Conservation (phyloP, 2,113 vertebrate species). For the Pseudorhombus dupliciocellatus region DNA sequence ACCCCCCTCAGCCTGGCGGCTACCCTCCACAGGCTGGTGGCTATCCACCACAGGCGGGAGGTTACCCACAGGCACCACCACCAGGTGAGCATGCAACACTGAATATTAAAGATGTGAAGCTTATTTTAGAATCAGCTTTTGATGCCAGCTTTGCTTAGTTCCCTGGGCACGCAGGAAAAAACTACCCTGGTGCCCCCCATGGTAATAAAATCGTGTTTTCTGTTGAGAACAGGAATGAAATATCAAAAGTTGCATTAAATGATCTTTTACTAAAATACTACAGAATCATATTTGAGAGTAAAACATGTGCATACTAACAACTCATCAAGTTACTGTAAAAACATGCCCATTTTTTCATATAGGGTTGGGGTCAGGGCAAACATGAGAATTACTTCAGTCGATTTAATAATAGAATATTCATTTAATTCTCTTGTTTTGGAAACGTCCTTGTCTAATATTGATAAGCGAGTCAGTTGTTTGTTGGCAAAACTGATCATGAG, state of each 20-base stretch:
- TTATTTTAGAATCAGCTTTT: neutral
- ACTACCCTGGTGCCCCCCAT: too few species aligned
- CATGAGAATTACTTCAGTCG: neutral
- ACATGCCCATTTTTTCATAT: neutral
- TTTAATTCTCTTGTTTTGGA: neutral
- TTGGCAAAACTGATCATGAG: conserved; percentile 21
- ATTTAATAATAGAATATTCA: neutral
- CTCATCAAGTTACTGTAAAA: too few species aligned
- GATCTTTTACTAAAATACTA: neutral
- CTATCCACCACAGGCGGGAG: conserved; percentile 50
- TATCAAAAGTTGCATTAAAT: neutral
- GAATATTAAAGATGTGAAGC: neutral
- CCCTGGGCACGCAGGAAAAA: too few species aligned
- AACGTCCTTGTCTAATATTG: neutral
- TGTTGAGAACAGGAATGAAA: too few species aligned
- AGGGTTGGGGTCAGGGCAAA: neutral
- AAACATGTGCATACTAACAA: neutral
- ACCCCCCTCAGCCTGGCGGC: conserved; percentile 56
- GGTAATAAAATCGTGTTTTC: too few species aligned
- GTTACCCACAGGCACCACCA: conserved; percentile 67
- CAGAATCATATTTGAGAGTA: neutral
- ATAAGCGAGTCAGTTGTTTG: conserved; percentile 24
- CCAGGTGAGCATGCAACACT: conserved; percentile 64
- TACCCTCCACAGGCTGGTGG: conserved; percentile 49
- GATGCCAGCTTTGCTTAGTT: too few species aligned